A percentile compares a stretch with the other conserved stretches of the same genome.
phyloP scores from a whole-genome alignment of 2,797 vertebrate genomes.

The Nasua narica region DNA sequence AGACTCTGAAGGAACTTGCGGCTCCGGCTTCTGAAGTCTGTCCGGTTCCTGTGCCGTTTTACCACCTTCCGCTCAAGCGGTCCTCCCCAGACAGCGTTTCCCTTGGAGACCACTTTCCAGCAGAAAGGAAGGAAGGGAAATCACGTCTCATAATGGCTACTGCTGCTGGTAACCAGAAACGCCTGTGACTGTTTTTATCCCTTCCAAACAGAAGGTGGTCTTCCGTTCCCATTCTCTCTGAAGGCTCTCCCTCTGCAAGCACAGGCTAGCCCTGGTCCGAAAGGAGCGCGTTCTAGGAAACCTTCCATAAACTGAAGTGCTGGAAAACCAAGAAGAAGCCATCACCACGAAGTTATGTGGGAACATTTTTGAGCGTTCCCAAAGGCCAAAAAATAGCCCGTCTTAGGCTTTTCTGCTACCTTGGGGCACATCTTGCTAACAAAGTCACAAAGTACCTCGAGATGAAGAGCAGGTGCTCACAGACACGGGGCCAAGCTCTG shows the following conservation, averaged over 20 bases:
- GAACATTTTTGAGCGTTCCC: background rate
- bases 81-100: fast-evolving
- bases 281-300: background rate
- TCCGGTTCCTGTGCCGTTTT: fast-evolving
- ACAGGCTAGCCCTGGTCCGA: background rate
- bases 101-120: background rate
- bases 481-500: background rate
- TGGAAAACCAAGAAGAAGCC: background rate
- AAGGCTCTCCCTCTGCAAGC: background rate
- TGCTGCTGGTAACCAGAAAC: background rate
- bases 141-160: fast-evolving
- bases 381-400: background rate
- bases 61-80: background rate
- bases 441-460: background rate
- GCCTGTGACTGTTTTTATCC: fast-evolving
- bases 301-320: background rate
- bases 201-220: background rate
- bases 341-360: background rate
- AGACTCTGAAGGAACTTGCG: fast-evolving
- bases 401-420: background rate
- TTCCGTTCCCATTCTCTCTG: fast-evolving
- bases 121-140: background rate
- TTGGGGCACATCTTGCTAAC: background rate
- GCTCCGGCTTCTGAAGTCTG: fast-evolving
- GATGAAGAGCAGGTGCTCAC: background rate